A percentile compares a stretch with the other conserved stretches of the same genome.
Conservation (phyloP, 2,888 invertebrate species). For the Drosophila maculinotata region DNA sequence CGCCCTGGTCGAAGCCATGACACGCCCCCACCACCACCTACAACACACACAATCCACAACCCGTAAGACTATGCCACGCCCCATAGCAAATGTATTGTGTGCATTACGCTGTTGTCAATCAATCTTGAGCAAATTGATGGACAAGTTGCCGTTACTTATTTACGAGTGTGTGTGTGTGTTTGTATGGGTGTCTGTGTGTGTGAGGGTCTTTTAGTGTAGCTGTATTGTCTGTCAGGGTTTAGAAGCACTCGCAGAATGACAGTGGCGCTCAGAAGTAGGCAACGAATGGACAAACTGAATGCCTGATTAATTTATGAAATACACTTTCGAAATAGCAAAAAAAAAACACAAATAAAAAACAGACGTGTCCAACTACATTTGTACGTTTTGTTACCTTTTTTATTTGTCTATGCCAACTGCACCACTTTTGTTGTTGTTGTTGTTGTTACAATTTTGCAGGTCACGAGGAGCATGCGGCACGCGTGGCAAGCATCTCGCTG, state of each 20-base stretch:
- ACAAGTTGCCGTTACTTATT: conserved; percentile 74
- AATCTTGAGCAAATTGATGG: conserved; percentile 81
- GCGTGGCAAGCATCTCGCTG: conserved; percentile 91
- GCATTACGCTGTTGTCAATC: conserved; percentile 80
- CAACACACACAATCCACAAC: conserved; percentile 8
- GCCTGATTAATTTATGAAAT: conserved; percentile 66
- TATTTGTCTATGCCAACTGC: conserved; percentile 36
- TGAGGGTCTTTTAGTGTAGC: conserved; percentile 14
- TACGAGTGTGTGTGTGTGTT: background rate
- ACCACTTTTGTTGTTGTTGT: conserved; percentile 10
- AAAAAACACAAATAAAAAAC: background rate
- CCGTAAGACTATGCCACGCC: conserved; percentile 18
- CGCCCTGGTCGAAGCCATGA: conserved; percentile 24
- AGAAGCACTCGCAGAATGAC: conserved; percentile 24
- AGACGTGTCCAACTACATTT: conserved; percentile 18
- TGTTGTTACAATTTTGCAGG: too few relatives aligned
- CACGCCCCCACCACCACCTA: conserved; percentile 3
- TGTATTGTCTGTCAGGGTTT: conserved; percentile 22
- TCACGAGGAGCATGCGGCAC: conserved; percentile 91
- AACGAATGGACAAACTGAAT: conserved; percentile 49
- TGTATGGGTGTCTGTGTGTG: conserved; percentile 6
- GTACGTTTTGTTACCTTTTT: conserved; percentile 8
- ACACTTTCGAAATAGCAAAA: conserved; percentile 48
- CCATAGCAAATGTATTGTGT: conserved; percentile 70
- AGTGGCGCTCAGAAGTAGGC: conserved; percentile 55